Evolutionary conservation across 2,888 invertebrate species (phyloP).

Genomic region (Chrysolina oricalcia): DNA sequence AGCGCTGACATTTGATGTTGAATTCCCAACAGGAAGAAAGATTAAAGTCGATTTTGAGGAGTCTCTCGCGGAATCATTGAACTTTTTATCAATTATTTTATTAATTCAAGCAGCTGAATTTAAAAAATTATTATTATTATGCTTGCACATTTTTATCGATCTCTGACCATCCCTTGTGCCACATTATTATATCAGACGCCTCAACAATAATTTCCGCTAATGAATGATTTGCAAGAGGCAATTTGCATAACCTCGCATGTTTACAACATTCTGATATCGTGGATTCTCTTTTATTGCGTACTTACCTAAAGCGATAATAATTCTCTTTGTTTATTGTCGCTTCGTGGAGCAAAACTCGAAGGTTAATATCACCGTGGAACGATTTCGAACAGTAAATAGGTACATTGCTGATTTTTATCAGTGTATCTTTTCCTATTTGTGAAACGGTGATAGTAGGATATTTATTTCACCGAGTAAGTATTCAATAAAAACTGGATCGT

Average conservation of each 20-base stretch:
- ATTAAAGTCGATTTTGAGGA: no score
- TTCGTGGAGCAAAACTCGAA: slow-evolving; percentile 6
- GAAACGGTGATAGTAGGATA: neutral
- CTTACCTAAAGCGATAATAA: slow-evolving; percentile 8
- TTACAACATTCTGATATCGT: neutral
- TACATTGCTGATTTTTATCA: neutral
- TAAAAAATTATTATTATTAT: no score
- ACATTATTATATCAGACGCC: neutral
- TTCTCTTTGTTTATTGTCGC: slow-evolving; percentile 12
- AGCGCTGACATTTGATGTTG: no score
- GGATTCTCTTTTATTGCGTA: slow-evolving; percentile 20
- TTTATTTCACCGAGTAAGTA: no score
- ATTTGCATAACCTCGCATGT: slow-evolving; percentile 17
- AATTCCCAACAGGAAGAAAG: no score
- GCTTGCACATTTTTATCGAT: neutral
- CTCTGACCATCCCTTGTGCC: neutral
- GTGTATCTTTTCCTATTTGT: neutral
- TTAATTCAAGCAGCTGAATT: no score
- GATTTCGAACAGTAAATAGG: neutral
- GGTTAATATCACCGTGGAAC: neutral
- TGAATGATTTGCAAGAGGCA: slow-evolving; percentile 7
- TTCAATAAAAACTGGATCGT: no score
- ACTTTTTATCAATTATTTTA: no score
- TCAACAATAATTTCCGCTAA: slow-evolving; percentile 2
- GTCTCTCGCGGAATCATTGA: no score